Base-by-base conservation (phyloP, 2,888 invertebrate species). In the Xestia ashworthii region DNA sequence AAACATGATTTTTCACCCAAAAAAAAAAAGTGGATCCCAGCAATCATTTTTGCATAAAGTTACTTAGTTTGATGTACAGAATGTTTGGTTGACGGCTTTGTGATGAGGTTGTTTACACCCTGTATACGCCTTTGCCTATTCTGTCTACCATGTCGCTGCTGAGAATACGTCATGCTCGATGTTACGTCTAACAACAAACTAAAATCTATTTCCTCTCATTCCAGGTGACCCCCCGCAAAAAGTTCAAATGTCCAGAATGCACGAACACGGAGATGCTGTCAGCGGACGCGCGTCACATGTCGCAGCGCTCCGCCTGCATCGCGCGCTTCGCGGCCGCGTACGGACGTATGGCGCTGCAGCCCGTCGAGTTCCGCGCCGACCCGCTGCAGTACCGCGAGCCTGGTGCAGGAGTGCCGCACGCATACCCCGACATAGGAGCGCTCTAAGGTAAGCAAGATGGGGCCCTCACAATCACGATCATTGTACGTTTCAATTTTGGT, bases 171-270 rank as follows among this genome's bases (percentile, higher is more conserved):
- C n/a, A 50, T 22, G 50, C 50, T 22, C 22, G 22, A 32, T 16
- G 16, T 3, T 3, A 58, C 5, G 3, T 60, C 12, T 16, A 32
- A 41, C 41, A 64, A n/a, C 3, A 64, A 41, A 6, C 41, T 41
- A 8, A 65, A 65, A 8, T 14, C 8, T 5, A 0, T 11, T 5
- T n/a, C 38, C 1, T 50, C 82, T 70, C 11, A 50, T 93, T 93
- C n/a, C 94, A 98, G 98, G 99, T 99, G 50, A 98, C 99, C 0
- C 99, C 99, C 0, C 97, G 99, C 8, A 99, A 99, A 93, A 99
- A 99, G 93, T 99, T 99, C 96, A 99, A 99, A 93, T 99, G 99
- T 92, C 99, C 99, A 0, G 99, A 99, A 93, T 99, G 99, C 94
- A 98, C 98, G 5, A 99, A 99, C 94, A 99, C 98, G 0, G 99